These are phyloP conservation scores for Epinotia nisella DNA, from an alignment of 2,888 invertebrate species.

Conservation along the genomic window DNA sequence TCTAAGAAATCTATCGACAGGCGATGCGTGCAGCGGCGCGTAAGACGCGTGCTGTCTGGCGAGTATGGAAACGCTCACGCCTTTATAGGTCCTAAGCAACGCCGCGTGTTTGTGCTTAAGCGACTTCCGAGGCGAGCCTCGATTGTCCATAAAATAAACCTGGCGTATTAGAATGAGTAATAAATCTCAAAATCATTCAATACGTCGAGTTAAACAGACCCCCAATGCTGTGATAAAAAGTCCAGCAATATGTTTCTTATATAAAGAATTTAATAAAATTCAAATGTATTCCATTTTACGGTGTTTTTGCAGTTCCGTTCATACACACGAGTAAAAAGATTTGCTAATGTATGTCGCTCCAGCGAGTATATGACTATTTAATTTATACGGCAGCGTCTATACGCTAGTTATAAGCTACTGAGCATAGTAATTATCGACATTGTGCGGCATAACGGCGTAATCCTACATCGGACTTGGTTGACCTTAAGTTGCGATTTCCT, in stretches of 20 bases:
- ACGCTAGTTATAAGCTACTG: constrained; percentile 4
- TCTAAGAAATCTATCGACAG: too few relatives aligned
- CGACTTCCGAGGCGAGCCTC: too few relatives aligned
- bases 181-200: background rate
- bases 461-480: constrained; percentile 23
- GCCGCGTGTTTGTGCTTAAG: too few relatives aligned
- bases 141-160: too few relatives aligned
- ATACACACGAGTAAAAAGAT: background rate
- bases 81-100: too few relatives aligned
- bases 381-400: background rate
- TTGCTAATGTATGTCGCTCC: background rate
- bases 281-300: background rate
- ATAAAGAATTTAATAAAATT: background rate
- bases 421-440: constrained; percentile 20
- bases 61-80: too few relatives aligned
- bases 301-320: background rate
- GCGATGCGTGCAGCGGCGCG: too few relatives aligned
- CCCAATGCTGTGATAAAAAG: background rate
- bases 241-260: background rate
- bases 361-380: constrained; percentile 2
- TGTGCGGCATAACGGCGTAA: constrained; percentile 16
- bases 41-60: too few relatives aligned
- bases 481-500: constrained; percentile 37
- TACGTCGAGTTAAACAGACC: background rate
- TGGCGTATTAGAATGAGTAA: background rate